Percentiles rank a stretch among this genome's conserved stretches.
phyloP scores from a whole-genome alignment of 2,888 invertebrate genomes.

The Poecilobothrus nobilitatus region DNA sequence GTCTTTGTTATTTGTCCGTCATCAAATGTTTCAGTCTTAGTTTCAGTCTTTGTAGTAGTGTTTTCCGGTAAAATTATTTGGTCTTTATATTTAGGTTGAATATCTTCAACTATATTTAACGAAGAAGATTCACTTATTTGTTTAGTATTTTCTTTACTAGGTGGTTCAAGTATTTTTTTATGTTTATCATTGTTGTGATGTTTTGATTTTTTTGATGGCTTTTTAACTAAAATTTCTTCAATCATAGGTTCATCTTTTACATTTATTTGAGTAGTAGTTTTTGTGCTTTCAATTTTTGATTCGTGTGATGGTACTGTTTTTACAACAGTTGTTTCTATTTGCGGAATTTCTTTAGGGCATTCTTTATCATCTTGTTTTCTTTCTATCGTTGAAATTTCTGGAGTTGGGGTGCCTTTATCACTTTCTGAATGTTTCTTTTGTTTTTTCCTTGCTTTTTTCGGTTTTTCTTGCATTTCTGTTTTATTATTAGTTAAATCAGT shows the following conservation, averaged over 20 bases:
- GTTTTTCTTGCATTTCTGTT: not conserved
- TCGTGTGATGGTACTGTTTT: not conserved
- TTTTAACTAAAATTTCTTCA: not conserved
- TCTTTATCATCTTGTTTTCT: not conserved
- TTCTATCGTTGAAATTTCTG: not conserved
- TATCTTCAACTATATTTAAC: not conserved
- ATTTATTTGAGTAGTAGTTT: not conserved
- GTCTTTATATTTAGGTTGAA: not conserved
- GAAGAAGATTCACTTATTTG: not conserved
- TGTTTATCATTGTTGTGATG: not conserved
- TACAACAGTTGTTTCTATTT: not conserved
- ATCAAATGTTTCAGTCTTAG: slow-evolving; percentile 2
- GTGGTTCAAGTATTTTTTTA: not conserved
- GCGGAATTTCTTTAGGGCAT: not conserved
- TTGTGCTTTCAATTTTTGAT: not conserved
- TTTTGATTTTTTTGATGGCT: not conserved
- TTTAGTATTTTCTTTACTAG: not conserved
- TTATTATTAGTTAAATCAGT: not conserved
- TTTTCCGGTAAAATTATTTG: not conserved
- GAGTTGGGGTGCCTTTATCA: not conserved
- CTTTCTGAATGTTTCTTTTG: not conserved
- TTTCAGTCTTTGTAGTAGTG: not conserved
- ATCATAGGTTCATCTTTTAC: not conserved
- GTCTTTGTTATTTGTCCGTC: slow-evolving; percentile 4
- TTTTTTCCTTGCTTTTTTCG: not conserved